Percentiles rank a stretch among this genome's conserved stretches.
Conservation (phyloP, 2,113 vertebrate genomes). For the Burhinus bistriatus region DNA sequence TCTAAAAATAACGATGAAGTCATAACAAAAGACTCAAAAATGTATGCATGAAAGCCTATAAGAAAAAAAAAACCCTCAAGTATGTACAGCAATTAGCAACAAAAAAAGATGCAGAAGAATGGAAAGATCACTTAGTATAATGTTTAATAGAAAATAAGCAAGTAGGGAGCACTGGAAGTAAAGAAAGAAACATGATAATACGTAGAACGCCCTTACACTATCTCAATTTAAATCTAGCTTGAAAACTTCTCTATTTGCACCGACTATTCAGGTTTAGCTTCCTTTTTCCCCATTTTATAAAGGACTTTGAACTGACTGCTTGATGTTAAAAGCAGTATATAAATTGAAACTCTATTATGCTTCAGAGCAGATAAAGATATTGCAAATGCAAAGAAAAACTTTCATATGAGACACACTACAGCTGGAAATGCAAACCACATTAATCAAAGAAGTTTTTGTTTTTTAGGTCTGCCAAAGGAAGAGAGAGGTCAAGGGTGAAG, state of each 20-base stretch:
- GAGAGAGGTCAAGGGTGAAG: neutral
- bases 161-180: neutral
- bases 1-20: neutral
- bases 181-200: neutral
- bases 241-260: slow-evolving; percentile 42
- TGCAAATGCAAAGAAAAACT: slow-evolving; percentile 46
- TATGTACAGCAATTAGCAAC: neutral
- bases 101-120: neutral
- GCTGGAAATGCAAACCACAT: slow-evolving; percentile 42
- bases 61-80: neutral
- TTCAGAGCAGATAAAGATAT: slow-evolving; percentile 62
- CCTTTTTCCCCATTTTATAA: slow-evolving; percentile 32
- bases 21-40: neutral
- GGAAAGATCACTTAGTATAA: neutral
- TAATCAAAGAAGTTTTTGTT: neutral
- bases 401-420: slow-evolving; percentile 45
- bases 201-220: neutral
- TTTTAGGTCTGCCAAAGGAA: neutral
- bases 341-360: slow-evolving; percentile 58
- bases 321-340: slow-evolving; percentile 51
- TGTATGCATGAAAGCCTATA: neutral
- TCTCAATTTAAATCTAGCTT: slow-evolving; percentile 7
- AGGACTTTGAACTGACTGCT: slow-evolving; percentile 57
- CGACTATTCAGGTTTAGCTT: slow-evolving; percentile 13
- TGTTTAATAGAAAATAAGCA: neutral